These are phyloP conservation scores for Mycteria americana DNA, from an alignment of 2,797 vertebrate genomes.

Conservation along the genomic window DNA sequence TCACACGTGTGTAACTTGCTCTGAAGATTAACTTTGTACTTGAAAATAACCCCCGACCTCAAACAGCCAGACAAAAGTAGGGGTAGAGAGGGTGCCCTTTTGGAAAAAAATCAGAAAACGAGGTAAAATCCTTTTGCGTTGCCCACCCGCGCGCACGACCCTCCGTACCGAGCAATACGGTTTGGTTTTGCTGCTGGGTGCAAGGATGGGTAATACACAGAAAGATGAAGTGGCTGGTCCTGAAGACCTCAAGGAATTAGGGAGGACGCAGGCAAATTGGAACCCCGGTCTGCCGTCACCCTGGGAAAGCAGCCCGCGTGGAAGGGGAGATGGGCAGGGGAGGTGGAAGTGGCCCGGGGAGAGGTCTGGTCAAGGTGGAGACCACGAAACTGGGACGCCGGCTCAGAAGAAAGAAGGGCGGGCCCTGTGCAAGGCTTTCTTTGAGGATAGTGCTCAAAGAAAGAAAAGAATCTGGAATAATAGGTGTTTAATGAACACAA, in stretches of 20 bases:
- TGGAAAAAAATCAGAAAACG: background rate
- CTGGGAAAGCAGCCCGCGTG: background rate
- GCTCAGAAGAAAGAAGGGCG: background rate
- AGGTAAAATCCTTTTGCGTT: background rate
- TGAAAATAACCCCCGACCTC: background rate
- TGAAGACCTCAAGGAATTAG: background rate
- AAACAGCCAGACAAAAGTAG: background rate
- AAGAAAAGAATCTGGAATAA: background rate
- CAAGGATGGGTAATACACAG: fast-evolving
- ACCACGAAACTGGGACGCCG: fast-evolving
- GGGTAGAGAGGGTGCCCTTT: background rate
- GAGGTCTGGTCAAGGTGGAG: background rate
- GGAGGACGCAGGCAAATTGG: fast-evolving
- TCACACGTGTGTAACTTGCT: fast-evolving
- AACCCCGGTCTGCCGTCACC: too few species aligned
- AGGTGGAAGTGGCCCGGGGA: fast-evolving
- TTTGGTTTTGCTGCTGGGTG: background rate
- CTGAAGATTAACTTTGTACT: background rate
- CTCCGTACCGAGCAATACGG: fast-evolving
- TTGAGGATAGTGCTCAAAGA: background rate
- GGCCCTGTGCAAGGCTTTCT: too few species aligned
- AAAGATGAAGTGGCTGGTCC: background rate
- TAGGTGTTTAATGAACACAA: background rate
- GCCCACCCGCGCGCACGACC: background rate
- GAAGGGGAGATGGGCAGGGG: background rate